Percentiles rank a stretch among this genome's conserved stretches.
These are phyloP conservation scores for Sinonovacula constricta DNA, from an alignment of 1,140 invertebrate genomes.

Conservation along the genomic window DNA sequence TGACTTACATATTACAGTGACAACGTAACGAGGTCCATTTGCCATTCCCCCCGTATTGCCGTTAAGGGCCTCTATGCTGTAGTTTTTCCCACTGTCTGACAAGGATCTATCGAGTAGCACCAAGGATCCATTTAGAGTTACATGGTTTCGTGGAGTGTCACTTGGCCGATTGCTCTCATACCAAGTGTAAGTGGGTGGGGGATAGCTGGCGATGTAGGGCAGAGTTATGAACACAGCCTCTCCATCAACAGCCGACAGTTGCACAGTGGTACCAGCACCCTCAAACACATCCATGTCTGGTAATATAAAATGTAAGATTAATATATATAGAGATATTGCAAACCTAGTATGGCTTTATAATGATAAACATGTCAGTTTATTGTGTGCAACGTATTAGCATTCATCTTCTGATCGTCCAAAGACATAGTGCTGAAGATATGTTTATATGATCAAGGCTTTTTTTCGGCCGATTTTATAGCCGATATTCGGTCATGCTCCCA, in stretches of 20 bases:
- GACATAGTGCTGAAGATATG: background rate
- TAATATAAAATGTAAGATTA: background rate
- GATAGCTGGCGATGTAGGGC: slow-evolving; percentile 30
- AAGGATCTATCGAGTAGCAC: slow-evolving; percentile 25
- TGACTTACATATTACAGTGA: slow-evolving; percentile 37
- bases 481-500: no score
- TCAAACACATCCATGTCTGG: slow-evolving; percentile 27
- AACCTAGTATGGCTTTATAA: background rate
- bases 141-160: slow-evolving; percentile 10
- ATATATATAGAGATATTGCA: background rate
- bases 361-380: background rate
- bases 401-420: background rate
- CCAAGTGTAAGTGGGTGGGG: slow-evolving; percentile 31
- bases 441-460: no score
- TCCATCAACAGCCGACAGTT: background rate
- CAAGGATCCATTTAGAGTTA: slow-evolving; percentile 34
- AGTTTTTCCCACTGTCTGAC: slow-evolving; percentile 7
- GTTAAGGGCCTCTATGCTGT: slow-evolving; percentile 33
- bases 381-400: background rate
- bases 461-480: no score
- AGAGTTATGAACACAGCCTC: slow-evolving; percentile 23
- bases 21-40: slow-evolving; percentile 22
- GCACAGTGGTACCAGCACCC: background rate
- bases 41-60: background rate
- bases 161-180: background rate